Base-by-base conservation (phyloP, 2,113 vertebrate species). In the Etheostoma spectabile region DNA sequence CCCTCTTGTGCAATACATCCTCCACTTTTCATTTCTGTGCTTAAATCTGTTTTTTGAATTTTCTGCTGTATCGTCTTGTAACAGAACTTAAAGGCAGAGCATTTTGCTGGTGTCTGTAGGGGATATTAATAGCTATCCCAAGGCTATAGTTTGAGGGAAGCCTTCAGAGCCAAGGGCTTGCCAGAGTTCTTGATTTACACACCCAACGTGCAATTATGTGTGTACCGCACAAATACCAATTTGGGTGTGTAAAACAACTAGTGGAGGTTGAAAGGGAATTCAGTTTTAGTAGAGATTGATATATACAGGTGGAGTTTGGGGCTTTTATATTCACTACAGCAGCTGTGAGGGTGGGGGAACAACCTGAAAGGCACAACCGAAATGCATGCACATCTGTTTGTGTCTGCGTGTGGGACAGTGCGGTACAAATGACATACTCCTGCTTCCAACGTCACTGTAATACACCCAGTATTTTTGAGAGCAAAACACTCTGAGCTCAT, bases 131-230 rank as follows among this genome's bases (percentile, higher is more conserved):
- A 95, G 90, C 83, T 84, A 88, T 86, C 77, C 83, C 91, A 93
- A 92, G 92, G 91, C 93, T 94, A 86, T 94, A 94, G 91, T 95
- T 95, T 95, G 94, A 93, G 93, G 94, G 80, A 88, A 94, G 90
- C 90, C 86, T 88, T 92, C 90, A 91, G 92, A 93, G 92, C 82
- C 78, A 33, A 88, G 80, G 85, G 89, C 91, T 92, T 87, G 91
- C 93, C 93, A 93, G 85, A 90, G 89, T 92, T 90, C 92, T 93
- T 93, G 94, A 95, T 95, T 93, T 93, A 89, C 93, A 93, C 93
- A 90, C 89, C 93, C 90, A 95, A 95, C 94, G 2, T 94, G 88
- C 78, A 95, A 96, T 96, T 95, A 95, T 86, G 92, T 86, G 86
- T 80, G 72, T 87, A 89, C 94, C 79, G 81, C 93, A 91, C 92